phyloP scores from a whole-genome alignment of 1,140 invertebrate genomes.

The Calephelis nemesis region DNA sequence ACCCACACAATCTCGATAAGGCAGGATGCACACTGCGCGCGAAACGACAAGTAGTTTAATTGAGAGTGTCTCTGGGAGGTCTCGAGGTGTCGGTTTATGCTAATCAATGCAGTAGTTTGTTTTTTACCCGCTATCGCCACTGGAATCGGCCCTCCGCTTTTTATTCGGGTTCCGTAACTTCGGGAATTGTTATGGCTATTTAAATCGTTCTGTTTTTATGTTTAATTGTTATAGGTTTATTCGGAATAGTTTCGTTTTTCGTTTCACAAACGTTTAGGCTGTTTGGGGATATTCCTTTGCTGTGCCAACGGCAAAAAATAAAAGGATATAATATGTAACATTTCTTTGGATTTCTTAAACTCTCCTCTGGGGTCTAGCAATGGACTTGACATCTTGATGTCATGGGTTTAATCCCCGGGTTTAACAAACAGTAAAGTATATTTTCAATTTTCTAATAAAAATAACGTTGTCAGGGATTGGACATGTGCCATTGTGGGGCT shows the following conservation, averaged over 20 bases:
- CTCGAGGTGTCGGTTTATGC: constrained; percentile 67
- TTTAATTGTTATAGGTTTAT: constrained; percentile 26
- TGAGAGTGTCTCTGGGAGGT: constrained; percentile 67
- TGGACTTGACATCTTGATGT: too few species aligned
- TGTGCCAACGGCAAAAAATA: too few species aligned
- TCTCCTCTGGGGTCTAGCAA: too few species aligned
- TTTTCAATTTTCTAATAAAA: too few species aligned
- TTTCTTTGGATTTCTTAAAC: too few species aligned
- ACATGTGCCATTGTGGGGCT: too few species aligned
- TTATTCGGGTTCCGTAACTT: constrained; percentile 51
- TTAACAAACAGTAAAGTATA: too few species aligned
- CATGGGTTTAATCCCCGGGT: too few species aligned
- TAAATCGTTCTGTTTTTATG: constrained; percentile 23
- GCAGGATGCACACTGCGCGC: constrained; percentile 51
- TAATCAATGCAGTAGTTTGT: constrained; percentile 74
- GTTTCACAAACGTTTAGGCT: too few species aligned
- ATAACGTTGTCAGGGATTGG: too few species aligned
- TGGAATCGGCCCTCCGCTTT: constrained; percentile 48
- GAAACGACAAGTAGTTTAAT: constrained; percentile 73
- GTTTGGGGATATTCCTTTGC: too few species aligned
- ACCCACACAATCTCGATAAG: constrained; percentile 55
- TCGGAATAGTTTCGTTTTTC: neutral
- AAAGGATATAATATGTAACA: too few species aligned
- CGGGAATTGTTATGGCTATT: constrained; percentile 21
- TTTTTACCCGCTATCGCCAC: constrained; percentile 62